Evolutionary conservation across 2,113 vertebrate genomes (phyloP).

Genomic region (Corapipo altera): DNA sequence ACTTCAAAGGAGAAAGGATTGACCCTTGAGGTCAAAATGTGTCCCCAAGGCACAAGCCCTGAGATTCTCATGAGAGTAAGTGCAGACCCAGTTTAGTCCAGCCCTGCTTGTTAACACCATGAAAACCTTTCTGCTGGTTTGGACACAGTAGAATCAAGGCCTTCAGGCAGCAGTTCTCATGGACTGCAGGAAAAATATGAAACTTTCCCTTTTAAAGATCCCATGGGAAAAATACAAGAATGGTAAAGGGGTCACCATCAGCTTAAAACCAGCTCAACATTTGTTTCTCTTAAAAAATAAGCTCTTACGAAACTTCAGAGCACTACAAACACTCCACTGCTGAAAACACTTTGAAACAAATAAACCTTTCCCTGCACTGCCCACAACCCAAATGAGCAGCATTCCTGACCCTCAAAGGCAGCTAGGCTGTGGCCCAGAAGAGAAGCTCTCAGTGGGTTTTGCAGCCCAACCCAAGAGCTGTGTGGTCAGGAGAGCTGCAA

Average conservation of each 20-base stretch:
- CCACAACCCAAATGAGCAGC: not conserved
- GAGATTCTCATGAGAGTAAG: not conserved
- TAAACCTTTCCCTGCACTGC: conserved; percentile 1
- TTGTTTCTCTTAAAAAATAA: conserved; percentile 60
- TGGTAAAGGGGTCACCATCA: conserved; percentile 18
- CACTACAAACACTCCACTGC: conserved; percentile 30
- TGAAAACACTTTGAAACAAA: conserved; percentile 49
- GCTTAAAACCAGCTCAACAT: conserved; percentile 39
- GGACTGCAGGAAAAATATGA: not conserved
- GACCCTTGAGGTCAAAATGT: conserved; percentile 22
- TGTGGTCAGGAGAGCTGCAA: not conserved
- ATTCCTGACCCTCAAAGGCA: conserved; percentile 17
- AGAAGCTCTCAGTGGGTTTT: not conserved
- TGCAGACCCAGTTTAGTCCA: not conserved
- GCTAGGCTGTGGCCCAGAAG: not conserved
- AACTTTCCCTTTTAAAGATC: conserved; percentile 23
- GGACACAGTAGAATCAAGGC: not conserved
- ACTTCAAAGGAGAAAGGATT: conserved; percentile 32
- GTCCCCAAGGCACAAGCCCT: not conserved
- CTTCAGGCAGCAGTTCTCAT: conserved; percentile 21
- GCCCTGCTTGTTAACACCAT: not conserved
- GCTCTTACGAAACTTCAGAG: conserved; percentile 46
- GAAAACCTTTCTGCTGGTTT: conserved; percentile 16
- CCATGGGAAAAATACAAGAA: conserved; percentile 30
- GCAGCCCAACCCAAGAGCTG: not conserved